These are phyloP conservation scores for Aplysina aerophoba DNA, from an alignment of 37 sponge, comb jelly and placozoan genomes.

Conservation along the genomic window DNA sequence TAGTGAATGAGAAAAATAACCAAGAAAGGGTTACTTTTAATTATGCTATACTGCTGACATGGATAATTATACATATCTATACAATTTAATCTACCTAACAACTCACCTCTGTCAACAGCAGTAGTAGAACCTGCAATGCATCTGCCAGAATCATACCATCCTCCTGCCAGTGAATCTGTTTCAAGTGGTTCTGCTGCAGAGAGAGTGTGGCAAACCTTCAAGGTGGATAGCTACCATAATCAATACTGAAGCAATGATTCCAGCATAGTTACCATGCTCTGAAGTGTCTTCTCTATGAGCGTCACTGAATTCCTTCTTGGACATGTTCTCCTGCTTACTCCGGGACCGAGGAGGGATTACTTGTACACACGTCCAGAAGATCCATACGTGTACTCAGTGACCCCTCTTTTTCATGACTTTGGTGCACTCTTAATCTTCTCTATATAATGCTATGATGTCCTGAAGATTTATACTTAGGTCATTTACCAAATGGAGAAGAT, in stretches of 20 bases:
- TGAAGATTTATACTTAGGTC: not conserved
- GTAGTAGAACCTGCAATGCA: constrained; percentile 14
- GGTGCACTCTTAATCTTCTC: not conserved
- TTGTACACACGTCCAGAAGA: not conserved
- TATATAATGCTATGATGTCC: not conserved
- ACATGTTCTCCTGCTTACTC: no score
- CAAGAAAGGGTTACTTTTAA: not conserved
- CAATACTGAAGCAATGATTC: constrained; percentile 5
- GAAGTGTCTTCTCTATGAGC: not conserved
- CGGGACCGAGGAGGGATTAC: not conserved
- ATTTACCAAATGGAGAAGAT: not conserved
- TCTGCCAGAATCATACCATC: not conserved
- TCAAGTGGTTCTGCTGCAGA: constrained; percentile 6
- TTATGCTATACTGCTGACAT: not conserved
- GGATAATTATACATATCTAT: not conserved
- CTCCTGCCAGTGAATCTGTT: not conserved
- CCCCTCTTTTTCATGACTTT: not conserved
- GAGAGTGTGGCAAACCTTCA: not conserved
- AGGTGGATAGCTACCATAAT: not conserved
- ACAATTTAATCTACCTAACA: not conserved
- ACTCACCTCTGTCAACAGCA: constrained; percentile 24
- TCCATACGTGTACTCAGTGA: constrained; percentile 16
- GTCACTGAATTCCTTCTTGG: not conserved
- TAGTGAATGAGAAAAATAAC: not conserved
- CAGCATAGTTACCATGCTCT: constrained; percentile 17